These are phyloP conservation scores for Oncorhynchus masou DNA, from an alignment of 2,113 vertebrate genomes.

Conservation along the genomic window DNA sequence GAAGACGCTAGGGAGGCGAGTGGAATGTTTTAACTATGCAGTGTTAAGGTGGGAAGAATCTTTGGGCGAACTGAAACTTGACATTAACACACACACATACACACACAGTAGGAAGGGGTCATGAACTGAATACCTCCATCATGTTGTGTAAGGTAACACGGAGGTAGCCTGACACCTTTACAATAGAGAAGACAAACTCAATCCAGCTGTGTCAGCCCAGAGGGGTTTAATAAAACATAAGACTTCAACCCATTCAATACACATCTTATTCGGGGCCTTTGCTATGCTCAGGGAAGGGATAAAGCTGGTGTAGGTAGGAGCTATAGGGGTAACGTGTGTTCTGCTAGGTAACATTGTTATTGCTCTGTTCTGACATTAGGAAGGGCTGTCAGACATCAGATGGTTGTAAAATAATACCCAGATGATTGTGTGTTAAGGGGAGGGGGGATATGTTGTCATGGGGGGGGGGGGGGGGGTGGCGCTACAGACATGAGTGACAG, in stretches of 20 bases:
- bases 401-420: slow-evolving; percentile 46
- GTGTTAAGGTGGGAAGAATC: slow-evolving; percentile 50
- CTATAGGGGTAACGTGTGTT: slow-evolving; percentile 35
- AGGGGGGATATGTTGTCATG: background rate
- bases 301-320: slow-evolving; percentile 28
- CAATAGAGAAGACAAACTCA: slow-evolving; percentile 47
- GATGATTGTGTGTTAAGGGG: slow-evolving; percentile 4
- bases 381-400: slow-evolving; percentile 25
- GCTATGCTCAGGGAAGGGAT: slow-evolving; percentile 49
- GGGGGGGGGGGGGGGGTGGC: too few species aligned
- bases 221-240: slow-evolving; percentile 41
- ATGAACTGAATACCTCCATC: slow-evolving; percentile 13
- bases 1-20: slow-evolving; percentile 51
- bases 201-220: slow-evolving; percentile 46
- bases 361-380: background rate
- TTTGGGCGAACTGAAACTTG: slow-evolving; percentile 59
- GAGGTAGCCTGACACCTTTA: slow-evolving; percentile 36
- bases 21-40: slow-evolving; percentile 30
- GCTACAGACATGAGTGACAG: background rate
- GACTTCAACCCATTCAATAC: slow-evolving; percentile 41
- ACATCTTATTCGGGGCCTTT: slow-evolving; percentile 51
- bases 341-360: slow-evolving; percentile 1
- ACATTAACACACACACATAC: slow-evolving; percentile 34
- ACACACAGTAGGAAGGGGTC: slow-evolving; percentile 11
- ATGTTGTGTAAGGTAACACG: background rate